Percentiles rank a stretch among this genome's conserved stretches.
phyloP scores from a whole-genome alignment of 2,113 vertebrate genomes.

The Strix uralensis region DNA sequence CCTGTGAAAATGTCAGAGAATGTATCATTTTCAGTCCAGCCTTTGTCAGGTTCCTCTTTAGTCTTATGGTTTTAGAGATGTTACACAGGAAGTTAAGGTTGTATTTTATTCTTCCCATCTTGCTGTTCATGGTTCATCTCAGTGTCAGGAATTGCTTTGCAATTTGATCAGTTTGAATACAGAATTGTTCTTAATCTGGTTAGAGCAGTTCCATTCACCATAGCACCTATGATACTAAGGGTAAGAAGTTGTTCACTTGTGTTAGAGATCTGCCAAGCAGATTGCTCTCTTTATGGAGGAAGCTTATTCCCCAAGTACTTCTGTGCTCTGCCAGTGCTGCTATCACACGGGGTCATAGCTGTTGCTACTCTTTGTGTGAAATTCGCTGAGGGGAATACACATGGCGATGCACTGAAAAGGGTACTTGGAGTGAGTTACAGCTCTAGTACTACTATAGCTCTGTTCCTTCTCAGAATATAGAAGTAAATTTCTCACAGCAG shows the following conservation, averaged over 20 bases:
- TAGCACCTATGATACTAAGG: rapidly evolving
- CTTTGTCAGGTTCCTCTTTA: not conserved
- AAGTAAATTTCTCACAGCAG: not conserved
- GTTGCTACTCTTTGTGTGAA: not conserved
- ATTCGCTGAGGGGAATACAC: too few relatives aligned
- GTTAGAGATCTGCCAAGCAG: not conserved
- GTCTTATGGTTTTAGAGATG: not conserved
- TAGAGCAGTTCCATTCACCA: not conserved
- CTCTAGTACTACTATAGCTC: not conserved
- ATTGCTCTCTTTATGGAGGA: not conserved
- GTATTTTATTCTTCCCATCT: not conserved
- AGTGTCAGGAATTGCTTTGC: not conserved
- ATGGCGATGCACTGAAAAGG: not conserved
- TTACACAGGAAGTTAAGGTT: not conserved
- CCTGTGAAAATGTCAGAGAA: not conserved
- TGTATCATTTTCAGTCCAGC: rapidly evolving
- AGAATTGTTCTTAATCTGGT: not conserved
- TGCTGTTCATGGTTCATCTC: not conserved
- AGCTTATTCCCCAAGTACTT: not conserved
- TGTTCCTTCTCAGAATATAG: not conserved
- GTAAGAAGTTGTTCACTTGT: not conserved
- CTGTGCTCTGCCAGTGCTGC: not conserved
- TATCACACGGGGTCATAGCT: not conserved
- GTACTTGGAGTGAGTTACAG: not conserved
- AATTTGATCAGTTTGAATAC: not conserved